These are phyloP conservation scores for Tholera decimalis DNA, from an alignment of 2,888 invertebrate species.

Conservation along the genomic window DNA sequence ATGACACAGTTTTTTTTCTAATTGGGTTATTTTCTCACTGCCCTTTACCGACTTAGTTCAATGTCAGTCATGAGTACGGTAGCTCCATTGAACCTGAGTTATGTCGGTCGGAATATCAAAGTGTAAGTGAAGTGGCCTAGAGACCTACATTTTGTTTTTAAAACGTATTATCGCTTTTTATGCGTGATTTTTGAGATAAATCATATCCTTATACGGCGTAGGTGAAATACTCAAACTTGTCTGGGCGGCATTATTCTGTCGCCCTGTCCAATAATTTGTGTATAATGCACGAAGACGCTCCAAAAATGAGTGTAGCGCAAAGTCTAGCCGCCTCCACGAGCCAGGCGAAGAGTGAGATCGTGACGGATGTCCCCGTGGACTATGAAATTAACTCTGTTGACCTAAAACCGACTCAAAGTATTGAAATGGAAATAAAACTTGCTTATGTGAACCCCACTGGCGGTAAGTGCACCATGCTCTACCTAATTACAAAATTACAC, in stretches of 20 bases:
- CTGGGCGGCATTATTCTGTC: conserved; percentile 77
- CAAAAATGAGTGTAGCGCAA: conserved; percentile 93
- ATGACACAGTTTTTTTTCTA: conserved; percentile 83
- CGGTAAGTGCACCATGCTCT: conserved; percentile 87
- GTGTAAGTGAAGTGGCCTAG: conserved; percentile 97
- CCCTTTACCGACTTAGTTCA: conserved; percentile 91
- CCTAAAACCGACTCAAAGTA: conserved; percentile 87
- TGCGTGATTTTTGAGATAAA: conserved; percentile 92
- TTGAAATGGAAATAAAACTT: conserved; percentile 92
- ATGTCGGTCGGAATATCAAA: conserved; percentile 95
- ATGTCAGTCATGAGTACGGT: conserved; percentile 93
- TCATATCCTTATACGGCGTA: conserved; percentile 86
- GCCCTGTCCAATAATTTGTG: conserved; percentile 86
- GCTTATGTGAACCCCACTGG: conserved; percentile 91
- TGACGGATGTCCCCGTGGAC: conserved; percentile 85
- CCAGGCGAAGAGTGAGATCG: conserved; percentile 87
- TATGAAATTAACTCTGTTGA: conserved; percentile 86
- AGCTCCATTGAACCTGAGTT: conserved; percentile 93
- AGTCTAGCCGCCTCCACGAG: conserved; percentile 93
- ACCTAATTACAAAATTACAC: conserved; percentile 45
- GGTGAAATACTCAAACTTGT: conserved; percentile 80
- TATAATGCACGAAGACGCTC: conserved; percentile 94
- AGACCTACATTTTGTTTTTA: conserved; percentile 95
- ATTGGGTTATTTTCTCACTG: conserved; percentile 89
- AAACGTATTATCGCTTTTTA: conserved; percentile 79